Conservation (phyloP, 2,113 vertebrate species). For the Macquaria ambigua region DNA sequence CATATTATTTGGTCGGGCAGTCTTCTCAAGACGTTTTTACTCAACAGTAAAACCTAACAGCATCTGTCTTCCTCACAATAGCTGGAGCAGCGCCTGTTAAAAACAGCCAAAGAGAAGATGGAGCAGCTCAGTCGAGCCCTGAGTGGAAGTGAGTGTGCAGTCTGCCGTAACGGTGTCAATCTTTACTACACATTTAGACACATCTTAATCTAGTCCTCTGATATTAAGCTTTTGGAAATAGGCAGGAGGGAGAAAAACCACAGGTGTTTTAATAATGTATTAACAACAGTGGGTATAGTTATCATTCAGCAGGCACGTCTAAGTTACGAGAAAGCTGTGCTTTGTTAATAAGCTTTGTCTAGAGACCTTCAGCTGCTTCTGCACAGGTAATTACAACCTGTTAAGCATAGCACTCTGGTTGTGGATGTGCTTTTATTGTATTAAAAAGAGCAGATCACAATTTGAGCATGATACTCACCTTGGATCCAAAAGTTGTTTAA, state of each 20-base stretch:
- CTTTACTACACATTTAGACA: slow-evolving; percentile 45
- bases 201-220: slow-evolving; percentile 46
- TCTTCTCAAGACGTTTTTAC: slow-evolving; percentile 23
- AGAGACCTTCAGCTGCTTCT: not conserved
- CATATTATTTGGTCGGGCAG: slow-evolving; percentile 1
- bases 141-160: slow-evolving; percentile 90
- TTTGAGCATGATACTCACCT: not conserved
- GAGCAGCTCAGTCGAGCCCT: slow-evolving; percentile 97
- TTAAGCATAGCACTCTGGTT: slow-evolving; percentile 2
- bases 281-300: slow-evolving; percentile 21
- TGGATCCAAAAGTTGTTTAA: not conserved
- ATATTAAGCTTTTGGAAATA: slow-evolving; percentile 31
- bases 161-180: slow-evolving; percentile 42
- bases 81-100: slow-evolving; percentile 98
- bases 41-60: slow-evolving; percentile 34
- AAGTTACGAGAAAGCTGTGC: slow-evolving; percentile 13
- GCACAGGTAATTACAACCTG: slow-evolving; percentile 20
- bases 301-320: slow-evolving; percentile 32
- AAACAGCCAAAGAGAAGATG: slow-evolving; percentile 99
- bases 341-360: slow-evolving; percentile 24
- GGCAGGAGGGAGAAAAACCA: slow-evolving; percentile 18
- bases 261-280: slow-evolving; percentile 46
- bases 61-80: slow-evolving; percentile 70
- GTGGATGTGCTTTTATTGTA: not conserved
- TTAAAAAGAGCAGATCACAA: not conserved